These are phyloP conservation scores for Sarcophilus harrisii DNA, from an alignment of 2,797 vertebrate genomes.

Conservation along the genomic window DNA sequence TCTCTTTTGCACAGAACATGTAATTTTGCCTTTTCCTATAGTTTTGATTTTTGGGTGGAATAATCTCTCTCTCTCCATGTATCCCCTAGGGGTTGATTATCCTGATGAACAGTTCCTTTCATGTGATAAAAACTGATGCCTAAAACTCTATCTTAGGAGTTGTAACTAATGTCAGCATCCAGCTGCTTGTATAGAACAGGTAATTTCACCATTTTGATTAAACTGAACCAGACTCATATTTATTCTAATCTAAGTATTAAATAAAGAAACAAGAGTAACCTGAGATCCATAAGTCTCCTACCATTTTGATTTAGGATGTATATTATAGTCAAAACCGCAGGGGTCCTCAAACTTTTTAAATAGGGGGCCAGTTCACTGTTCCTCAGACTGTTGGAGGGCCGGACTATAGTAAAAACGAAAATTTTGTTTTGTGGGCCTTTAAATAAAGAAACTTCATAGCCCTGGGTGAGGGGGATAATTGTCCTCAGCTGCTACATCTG, in stretches of 20 bases:
- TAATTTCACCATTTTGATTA: conserved; percentile 22
- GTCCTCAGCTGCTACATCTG: no score
- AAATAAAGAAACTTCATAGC: no score
- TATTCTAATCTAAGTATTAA: background rate
- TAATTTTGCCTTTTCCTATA: conserved; percentile 9
- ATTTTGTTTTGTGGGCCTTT: no score
- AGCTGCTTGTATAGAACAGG: background rate
- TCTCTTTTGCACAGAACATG: conserved; percentile 15
- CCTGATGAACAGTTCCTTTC: background rate
- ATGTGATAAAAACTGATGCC: background rate
- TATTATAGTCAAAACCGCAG: background rate
- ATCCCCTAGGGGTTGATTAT: background rate
- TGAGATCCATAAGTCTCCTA: background rate
- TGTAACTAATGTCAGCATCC: conserved; percentile 27
- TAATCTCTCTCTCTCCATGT: conserved; percentile 42
- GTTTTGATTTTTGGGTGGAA: conserved; percentile 28
- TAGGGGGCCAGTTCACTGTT: no score
- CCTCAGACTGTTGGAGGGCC: no score
- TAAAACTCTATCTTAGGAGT: background rate
- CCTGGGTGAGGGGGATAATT: no score
- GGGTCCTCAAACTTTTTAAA: no score
- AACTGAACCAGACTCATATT: background rate
- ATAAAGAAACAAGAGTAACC: conserved; percentile 24
- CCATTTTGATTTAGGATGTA: background rate
- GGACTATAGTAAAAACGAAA: no score